A percentile compares a stretch with the other conserved stretches of the same genome.
Evolutionary conservation across 2,797 vertebrate species (phyloP).

Genomic region (Sebastes dallii): DNA sequence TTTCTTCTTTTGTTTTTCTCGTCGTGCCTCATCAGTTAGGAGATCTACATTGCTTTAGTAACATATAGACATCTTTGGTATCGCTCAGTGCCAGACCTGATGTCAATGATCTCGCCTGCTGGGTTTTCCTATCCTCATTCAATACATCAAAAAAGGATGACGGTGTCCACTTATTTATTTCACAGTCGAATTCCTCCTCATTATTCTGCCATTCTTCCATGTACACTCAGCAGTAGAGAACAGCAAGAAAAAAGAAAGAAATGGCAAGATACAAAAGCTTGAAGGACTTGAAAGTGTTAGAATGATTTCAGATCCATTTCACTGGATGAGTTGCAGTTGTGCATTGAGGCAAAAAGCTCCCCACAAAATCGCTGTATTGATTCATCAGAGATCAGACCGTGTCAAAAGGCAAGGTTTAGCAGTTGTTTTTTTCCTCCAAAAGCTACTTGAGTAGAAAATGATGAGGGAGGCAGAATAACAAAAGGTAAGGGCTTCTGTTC

Average conservation of each 20-base stretch:
- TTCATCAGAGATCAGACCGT: slow-evolving; percentile 10
- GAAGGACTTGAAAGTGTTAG: background rate
- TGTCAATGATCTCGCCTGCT: slow-evolving; percentile 4
- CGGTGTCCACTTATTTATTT: slow-evolving; percentile 22
- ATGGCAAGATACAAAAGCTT: background rate
- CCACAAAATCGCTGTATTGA: slow-evolving; percentile 14
- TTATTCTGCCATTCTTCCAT: slow-evolving; percentile 12
- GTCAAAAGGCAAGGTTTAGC: slow-evolving; percentile 2
- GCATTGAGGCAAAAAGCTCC: background rate
- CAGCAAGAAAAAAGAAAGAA: background rate
- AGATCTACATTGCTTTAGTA: slow-evolving; percentile 4
- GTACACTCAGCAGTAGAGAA: slow-evolving; percentile 2
- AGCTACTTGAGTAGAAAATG: slow-evolving; percentile 4
- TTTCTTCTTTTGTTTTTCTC: slow-evolving; percentile 6
- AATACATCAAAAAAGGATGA: slow-evolving; percentile 28
- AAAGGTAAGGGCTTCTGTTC: background rate
- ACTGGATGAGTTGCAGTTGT: slow-evolving; percentile 9
- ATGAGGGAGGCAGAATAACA: background rate
- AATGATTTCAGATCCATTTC: slow-evolving; percentile 26
- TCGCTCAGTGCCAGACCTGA: background rate
- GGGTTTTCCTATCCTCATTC: background rate
- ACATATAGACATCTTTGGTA: slow-evolving; percentile 28
- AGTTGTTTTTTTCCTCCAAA: background rate
- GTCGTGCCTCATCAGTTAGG: slow-evolving; percentile 2
- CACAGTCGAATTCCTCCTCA: slow-evolving; percentile 13